phyloP scores from a whole-genome alignment of 1,140 invertebrate genomes.

The Pseudomyrmex gracilis region DNA sequence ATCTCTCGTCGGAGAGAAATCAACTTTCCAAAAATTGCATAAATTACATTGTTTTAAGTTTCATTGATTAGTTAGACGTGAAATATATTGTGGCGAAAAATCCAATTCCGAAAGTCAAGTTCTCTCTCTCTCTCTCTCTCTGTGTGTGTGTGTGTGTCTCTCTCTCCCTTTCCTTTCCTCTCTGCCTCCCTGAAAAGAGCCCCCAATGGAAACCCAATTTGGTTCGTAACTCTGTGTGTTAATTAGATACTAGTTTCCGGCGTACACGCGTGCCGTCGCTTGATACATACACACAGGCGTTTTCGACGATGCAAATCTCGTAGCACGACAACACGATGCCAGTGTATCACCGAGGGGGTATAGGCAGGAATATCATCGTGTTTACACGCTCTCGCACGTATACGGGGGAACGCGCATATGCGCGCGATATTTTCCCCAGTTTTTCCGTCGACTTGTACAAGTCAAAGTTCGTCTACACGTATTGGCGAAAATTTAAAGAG shows the following conservation, averaged over 20 bases:
- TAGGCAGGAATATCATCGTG: not conserved
- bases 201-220: constrained; percentile 24
- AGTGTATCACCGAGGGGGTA: not conserved
- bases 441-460: constrained; percentile 16
- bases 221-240: constrained; percentile 21
- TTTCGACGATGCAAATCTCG: constrained; percentile 48
- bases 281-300: constrained; percentile 7
- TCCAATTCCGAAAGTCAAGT: no score
- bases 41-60: no score
- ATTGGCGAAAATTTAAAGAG: constrained; percentile 41
- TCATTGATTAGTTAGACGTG: no score
- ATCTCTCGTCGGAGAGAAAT: no score
- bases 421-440: not conserved
- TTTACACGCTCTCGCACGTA: not conserved
- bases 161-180: no score
- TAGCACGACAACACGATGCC: constrained; percentile 5
- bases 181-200: not conserved
- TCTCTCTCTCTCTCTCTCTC: no score
- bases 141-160: no score
- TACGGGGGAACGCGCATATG: not conserved
- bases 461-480: constrained; percentile 38
- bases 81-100: no score
- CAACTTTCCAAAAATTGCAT: no score
- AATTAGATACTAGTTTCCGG: constrained; percentile 48
- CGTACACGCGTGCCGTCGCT: constrained; percentile 14